phyloP scores from a whole-genome alignment of 2,113 vertebrate genomes.

The Thalassarche chlororhynchos region DNA sequence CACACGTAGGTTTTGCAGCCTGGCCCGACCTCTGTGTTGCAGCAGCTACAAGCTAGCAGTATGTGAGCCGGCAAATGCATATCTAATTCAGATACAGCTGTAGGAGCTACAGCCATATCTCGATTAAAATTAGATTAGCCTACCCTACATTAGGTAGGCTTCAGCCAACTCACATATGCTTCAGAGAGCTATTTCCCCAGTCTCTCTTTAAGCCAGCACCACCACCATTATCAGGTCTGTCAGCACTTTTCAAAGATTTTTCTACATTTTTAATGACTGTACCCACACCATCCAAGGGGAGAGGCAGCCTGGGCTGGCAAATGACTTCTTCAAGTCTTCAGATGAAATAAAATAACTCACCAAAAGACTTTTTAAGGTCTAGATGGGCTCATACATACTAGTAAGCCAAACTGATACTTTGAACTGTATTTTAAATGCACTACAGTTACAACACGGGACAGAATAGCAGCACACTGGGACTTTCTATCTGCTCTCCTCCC shows the following conservation, averaged over 20 bases:
- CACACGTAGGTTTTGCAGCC: background rate
- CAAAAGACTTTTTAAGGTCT: background rate
- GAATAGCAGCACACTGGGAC: background rate
- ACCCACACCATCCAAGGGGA: background rate
- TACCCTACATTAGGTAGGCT: background rate
- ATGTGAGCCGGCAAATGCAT: background rate
- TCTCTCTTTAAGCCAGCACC: background rate
- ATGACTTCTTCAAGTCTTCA: background rate
- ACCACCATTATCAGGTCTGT: background rate
- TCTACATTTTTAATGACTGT: background rate
- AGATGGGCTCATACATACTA: background rate
- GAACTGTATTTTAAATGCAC: background rate
- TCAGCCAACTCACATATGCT: conserved; percentile 27
- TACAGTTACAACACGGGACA: background rate
- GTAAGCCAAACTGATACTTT: background rate
- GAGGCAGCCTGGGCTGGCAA: background rate
- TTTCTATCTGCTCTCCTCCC: background rate
- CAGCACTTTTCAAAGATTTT: background rate
- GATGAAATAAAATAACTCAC: background rate
- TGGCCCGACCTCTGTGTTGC: background rate
- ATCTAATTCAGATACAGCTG: conserved; percentile 14
- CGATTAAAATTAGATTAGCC: conserved; percentile 21
- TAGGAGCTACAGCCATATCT: background rate
- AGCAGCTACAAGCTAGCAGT: background rate
- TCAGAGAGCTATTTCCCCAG: background rate